Evolutionary conservation across 2,888 invertebrate species (phyloP).

Genomic region (Trissoscelio sp.): DNA sequence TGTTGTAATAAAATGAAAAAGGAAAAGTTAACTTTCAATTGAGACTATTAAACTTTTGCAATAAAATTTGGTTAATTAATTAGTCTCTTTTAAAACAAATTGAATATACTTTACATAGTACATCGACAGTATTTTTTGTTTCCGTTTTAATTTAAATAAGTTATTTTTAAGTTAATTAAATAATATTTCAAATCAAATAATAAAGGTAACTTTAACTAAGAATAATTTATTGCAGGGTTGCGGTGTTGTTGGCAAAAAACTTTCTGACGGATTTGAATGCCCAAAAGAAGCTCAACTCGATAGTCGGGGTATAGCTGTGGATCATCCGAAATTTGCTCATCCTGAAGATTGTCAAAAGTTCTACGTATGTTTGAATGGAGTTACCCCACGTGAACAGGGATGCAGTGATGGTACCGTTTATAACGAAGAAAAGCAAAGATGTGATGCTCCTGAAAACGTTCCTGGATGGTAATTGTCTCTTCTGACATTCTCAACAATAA

Average conservation of each 20-base stretch:
- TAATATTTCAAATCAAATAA: no score
- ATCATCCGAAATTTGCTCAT: constrained; percentile 94
- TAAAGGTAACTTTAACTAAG: no score
- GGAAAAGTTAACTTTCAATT: constrained; percentile 9
- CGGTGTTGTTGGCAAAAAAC: constrained; percentile 84
- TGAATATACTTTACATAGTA: no score
- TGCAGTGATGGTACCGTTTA: constrained; percentile 95
- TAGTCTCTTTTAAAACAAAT: no score
- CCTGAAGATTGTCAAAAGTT: constrained; percentile 95
- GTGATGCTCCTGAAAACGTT: constrained; percentile 96
- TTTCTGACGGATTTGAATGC: constrained; percentile 93
- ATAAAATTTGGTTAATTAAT: background rate
- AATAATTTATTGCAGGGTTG: constrained; percentile 76
- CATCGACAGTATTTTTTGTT: no score
- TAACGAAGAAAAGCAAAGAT: constrained; percentile 92
- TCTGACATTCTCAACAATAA: background rate
- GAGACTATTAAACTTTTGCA: no score
- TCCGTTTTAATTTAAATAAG: no score
- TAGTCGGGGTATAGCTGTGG: constrained; percentile 88
- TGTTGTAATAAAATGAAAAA: background rate
- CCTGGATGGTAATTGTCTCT: constrained; percentile 89
- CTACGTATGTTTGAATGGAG: constrained; percentile 94
- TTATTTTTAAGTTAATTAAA: no score
- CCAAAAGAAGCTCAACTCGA: constrained; percentile 89
- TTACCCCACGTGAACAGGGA: constrained; percentile 94